Evolutionary conservation across 2,797 vertebrate species (phyloP).

Genomic region (Eupleurogrammus muticus): DNA sequence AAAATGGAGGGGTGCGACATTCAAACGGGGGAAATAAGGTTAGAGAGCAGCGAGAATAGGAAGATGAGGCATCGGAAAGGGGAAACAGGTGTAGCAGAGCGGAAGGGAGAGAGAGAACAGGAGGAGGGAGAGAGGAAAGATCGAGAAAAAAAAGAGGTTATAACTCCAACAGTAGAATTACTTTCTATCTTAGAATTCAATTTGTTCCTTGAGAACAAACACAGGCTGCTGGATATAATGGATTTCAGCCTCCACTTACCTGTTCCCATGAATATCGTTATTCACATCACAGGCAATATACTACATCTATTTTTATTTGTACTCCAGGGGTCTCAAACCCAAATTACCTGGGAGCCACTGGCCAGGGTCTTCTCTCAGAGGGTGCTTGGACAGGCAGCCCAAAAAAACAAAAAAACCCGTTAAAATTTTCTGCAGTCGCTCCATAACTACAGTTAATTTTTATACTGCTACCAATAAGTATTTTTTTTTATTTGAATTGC

Average conservation of each 20-base stretch:
- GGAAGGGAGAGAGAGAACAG: background rate
- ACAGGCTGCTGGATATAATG: conserved; percentile 53
- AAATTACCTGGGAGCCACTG: no score
- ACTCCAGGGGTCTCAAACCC: background rate
- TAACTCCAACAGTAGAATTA: conserved; percentile 51
- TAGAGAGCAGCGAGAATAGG: conserved; percentile 9
- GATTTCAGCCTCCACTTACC: conserved; percentile 63
- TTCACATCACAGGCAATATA: conserved; percentile 54
- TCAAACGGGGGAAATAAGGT: conserved; percentile 1
- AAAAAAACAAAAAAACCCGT: no score
- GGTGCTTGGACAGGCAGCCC: no score
- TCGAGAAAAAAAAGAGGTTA: conserved; percentile 26
- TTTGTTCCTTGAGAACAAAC: conserved; percentile 64
- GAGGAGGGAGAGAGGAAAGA: background rate
- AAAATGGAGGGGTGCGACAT: conserved; percentile 3
- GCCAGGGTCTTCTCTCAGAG: no score
- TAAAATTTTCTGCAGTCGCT: no score
- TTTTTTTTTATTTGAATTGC: no score
- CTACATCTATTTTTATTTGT: conserved; percentile 25
- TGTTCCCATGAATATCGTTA: conserved; percentile 71
- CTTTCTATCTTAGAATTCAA: conserved; percentile 56
- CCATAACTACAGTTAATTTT: no score
- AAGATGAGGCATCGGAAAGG: conserved; percentile 5
- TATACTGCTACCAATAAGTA: no score
- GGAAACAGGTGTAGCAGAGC: conserved; percentile 30